Conservation (phyloP, 92 coral and sea anemone species). For the Porites divaricata region DNA sequence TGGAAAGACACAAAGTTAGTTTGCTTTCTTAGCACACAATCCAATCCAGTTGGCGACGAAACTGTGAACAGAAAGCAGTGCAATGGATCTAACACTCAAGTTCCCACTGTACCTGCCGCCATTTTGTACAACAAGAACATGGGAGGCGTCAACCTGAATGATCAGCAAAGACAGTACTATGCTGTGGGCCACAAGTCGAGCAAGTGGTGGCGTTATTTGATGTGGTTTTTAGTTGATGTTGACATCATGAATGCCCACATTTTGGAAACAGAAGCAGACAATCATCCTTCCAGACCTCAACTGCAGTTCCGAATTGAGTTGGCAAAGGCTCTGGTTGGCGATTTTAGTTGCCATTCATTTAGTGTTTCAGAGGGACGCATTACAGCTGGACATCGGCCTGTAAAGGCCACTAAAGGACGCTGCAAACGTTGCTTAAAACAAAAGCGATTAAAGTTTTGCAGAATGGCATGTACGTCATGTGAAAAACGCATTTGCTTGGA, state of each 20-base stretch:
- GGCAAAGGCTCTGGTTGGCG: slow-evolving; percentile 48
- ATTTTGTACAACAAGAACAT: slow-evolving; percentile 58
- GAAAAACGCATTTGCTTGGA: neutral
- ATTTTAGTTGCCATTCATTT: slow-evolving; percentile 23
- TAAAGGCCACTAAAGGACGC: slow-evolving; percentile 9
- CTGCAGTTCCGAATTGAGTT: slow-evolving; percentile 52
- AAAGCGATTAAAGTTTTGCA: neutral
- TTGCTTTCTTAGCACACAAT: slow-evolving; percentile 46
- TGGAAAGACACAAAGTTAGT: slow-evolving; percentile 70
- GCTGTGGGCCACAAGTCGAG: slow-evolving; percentile 26
- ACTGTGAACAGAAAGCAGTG: slow-evolving; percentile 37
- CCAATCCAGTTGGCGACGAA: slow-evolving; percentile 12
- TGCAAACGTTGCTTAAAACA: slow-evolving; percentile 42
- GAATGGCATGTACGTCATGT: slow-evolving; percentile 3
- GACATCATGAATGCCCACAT: slow-evolving; percentile 49
- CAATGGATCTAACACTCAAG: slow-evolving; percentile 28
- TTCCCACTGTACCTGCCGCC: slow-evolving; percentile 29
- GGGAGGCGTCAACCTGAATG: slow-evolving; percentile 57
- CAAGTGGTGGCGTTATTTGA: slow-evolving; percentile 51
- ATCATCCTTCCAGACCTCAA: slow-evolving; percentile 42
- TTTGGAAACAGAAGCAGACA: slow-evolving; percentile 19
- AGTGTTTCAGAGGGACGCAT: slow-evolving; percentile 13
- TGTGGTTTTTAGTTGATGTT: slow-evolving; percentile 44
- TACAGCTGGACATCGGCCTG: slow-evolving; percentile 58
- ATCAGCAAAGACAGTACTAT: slow-evolving; percentile 19